Evolutionary conservation across 2,113 vertebrate species (phyloP).

Genomic region (Symphodus melops): DNA sequence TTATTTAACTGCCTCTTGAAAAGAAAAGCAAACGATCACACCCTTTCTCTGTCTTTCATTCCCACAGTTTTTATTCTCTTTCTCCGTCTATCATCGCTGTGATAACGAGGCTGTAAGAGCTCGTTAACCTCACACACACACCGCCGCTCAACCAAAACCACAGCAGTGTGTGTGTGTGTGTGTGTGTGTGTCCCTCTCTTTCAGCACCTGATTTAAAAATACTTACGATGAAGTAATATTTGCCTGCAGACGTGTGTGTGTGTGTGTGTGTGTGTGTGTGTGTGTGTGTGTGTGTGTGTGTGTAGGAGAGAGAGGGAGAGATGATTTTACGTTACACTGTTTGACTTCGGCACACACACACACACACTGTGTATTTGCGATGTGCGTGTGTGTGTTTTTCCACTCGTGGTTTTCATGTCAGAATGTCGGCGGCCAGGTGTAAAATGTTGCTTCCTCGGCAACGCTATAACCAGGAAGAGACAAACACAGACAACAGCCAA

Average conservation of each 20-base stretch:
- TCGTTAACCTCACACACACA: conserved; percentile 66
- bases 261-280: conserved; percentile 61
- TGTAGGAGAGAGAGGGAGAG: conserved; percentile 39
- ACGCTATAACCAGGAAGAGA: conserved; percentile 44
- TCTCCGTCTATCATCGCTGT: conserved; percentile 52
- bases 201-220: conserved; percentile 74
- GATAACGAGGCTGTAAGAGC: conserved; percentile 60
- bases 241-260: conserved; percentile 56
- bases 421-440: conserved; percentile 38
- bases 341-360: conserved; percentile 47
- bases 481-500: conserved; percentile 48
- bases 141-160: conserved; percentile 61
- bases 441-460: conserved; percentile 53
- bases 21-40: conserved; percentile 57
- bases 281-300: conserved; percentile 60
- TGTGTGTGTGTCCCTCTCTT: conserved; percentile 28
- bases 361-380: conserved; percentile 25
- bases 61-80: conserved; percentile 31
- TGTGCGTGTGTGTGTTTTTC: conserved; percentile 2
- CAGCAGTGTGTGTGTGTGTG: conserved; percentile 10
- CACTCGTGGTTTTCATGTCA: conserved; percentile 25
- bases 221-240: conserved; percentile 72
- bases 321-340: conserved; percentile 49
- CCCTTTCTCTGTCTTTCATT: conserved; percentile 40
- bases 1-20: conserved; percentile 60